Conservation (phyloP, 2,797 vertebrate genomes). For the Epinephelus awoara region DNA sequence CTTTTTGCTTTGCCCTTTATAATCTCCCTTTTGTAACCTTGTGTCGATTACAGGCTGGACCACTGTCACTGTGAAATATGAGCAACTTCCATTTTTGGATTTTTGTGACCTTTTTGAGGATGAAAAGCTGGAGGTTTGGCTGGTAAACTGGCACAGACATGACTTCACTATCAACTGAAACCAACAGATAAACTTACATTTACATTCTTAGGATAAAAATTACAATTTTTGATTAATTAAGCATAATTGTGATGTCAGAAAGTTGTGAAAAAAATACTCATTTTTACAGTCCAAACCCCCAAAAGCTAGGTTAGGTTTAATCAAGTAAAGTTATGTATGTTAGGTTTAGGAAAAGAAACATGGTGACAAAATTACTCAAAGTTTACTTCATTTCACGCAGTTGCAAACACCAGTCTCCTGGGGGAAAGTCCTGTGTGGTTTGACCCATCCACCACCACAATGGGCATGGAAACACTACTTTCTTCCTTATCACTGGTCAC, state of each 20-base stretch:
- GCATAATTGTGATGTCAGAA: background rate
- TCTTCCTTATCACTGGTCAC: too few relatives aligned
- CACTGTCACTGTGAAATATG: slow-evolving; percentile 19
- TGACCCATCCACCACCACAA: too few relatives aligned
- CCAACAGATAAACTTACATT: background rate
- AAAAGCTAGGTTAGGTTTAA: background rate
- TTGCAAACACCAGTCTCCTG: too few relatives aligned
- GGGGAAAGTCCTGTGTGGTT: too few relatives aligned
- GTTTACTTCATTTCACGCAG: too few relatives aligned
- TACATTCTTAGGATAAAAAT: too few relatives aligned
- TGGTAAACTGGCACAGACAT: background rate
- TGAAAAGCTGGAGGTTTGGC: background rate
- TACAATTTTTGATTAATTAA: background rate
- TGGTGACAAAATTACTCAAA: too few relatives aligned
- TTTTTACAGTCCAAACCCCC: background rate
- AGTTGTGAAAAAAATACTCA: too few relatives aligned
- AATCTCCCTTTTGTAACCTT: background rate
- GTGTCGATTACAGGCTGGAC: background rate
- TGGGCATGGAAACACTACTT: too few relatives aligned
- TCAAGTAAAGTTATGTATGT: too few relatives aligned
- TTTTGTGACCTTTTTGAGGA: background rate
- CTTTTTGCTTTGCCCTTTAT: slow-evolving; percentile 10
- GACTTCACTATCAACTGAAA: background rate
- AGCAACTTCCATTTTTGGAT: background rate
- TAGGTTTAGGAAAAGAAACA: too few relatives aligned